Evolutionary conservation across 2,797 vertebrate species (phyloP), one percentile per base, ranked within the genome.

Genomic region (Phrynocephalus guinanensis): DNA sequence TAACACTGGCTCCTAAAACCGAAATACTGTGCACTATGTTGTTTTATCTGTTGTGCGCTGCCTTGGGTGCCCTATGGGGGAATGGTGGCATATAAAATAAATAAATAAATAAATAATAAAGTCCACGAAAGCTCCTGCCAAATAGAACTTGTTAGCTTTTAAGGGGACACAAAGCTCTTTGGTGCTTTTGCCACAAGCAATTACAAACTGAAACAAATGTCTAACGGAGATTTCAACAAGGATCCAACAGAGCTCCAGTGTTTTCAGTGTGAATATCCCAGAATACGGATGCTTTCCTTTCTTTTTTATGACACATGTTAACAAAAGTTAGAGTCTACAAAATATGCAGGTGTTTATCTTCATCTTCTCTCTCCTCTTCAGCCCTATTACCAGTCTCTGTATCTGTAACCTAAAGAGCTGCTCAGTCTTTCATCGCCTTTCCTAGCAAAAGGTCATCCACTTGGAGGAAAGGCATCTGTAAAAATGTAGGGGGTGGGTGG

Each of bases 381-480:
- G 52, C 89, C 1, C 1, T 89, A 50, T 81, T 70, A 5, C 77
- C 26, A 83, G 3, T 82, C 33, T 84, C 20, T n/a, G 5, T 66
- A 79, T 50, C 85, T 94, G 85, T 85, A 89, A 87, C 72, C 60
- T 48, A 82, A 26, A 88, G 38, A 82, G 30, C 56, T 44, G 10
- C 85, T 91, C 91, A 82, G 82, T 89, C 84, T 88, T 91, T 93
- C 90, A 38, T 82, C 90, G 73, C 70, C 20, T 91, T 93, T 84
- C 71, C 10, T 67, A 70, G 33, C 66, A 70, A 86, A 89, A 86
- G 87, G 77, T 72, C 87, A 89, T 11, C 56, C 63, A 78, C 28
- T 89, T 91, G 13, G n/a, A 71, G 66, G 77, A 84, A 86, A 85
- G 70, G 90, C 90, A 89, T 88, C n/a, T 84, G 8, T 84, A 85